Evolutionary conservation across 1,140 invertebrate species (phyloP).

Genomic region (Antheraea pernyi): DNA sequence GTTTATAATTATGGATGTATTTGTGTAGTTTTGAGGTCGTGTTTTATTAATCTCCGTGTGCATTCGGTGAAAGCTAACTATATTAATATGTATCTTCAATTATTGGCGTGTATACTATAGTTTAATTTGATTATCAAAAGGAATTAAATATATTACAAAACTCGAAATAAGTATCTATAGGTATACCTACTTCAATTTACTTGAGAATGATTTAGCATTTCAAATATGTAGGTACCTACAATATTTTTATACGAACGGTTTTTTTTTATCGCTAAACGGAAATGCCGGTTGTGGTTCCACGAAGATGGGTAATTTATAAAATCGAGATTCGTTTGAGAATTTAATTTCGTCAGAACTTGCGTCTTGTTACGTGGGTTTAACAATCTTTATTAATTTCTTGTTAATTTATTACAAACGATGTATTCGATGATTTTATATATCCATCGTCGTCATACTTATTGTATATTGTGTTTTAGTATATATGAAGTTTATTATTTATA

Average conservation of each 20-base stretch:
- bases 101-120: too few relatives aligned
- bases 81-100: too few relatives aligned
- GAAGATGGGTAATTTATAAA: slow-evolving; percentile 10
- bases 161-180: too few relatives aligned
- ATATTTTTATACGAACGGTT: slow-evolving; percentile 2
- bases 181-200: background rate
- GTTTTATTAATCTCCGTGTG: too few relatives aligned
- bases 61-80: too few relatives aligned
- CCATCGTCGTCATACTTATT: background rate
- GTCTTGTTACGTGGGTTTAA: slow-evolving; percentile 9
- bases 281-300: slow-evolving; percentile 11
- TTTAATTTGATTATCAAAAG: too few relatives aligned
- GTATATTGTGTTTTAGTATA: background rate
- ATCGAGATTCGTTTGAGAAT: background rate
- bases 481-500: too few relatives aligned
- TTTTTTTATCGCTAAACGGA: slow-evolving; percentile 7
- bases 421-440: background rate
- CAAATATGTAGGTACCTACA: background rate
- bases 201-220: background rate
- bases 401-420: slow-evolving; percentile 1
- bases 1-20: too few relatives aligned
- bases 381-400: slow-evolving; percentile 8
- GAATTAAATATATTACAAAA: too few relatives aligned
- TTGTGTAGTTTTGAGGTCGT: too few relatives aligned
- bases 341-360: slow-evolving; percentile 9